Conservation (phyloP, 2,888 invertebrate genomes). For the Euzetes globulus region DNA sequence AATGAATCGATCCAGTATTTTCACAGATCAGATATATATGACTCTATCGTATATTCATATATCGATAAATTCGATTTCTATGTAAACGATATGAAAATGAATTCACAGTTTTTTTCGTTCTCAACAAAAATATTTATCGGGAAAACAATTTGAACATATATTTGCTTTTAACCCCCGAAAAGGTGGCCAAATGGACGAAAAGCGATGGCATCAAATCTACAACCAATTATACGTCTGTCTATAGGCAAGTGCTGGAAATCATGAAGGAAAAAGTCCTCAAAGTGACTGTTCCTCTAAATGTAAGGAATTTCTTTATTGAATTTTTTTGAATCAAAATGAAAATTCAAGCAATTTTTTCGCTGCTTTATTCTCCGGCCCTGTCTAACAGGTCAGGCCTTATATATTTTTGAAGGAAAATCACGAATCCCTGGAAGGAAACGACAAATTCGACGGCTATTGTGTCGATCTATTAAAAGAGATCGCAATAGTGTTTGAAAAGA, state of each 20-base stretch:
- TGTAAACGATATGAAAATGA: neutral
- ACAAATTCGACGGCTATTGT: slow-evolving; percentile 80
- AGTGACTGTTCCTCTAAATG: slow-evolving; percentile 4
- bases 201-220: slow-evolving; percentile 13
- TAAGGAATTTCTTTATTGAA: neutral
- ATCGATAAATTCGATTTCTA: neutral
- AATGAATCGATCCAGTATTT: neutral
- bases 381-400: slow-evolving; percentile 58
- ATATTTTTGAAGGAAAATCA: slow-evolving; percentile 63
- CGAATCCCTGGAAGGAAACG: slow-evolving; percentile 55
- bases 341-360: too few relatives aligned
- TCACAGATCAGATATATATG: neutral
- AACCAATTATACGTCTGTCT: slow-evolving; percentile 27
- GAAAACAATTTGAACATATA: too few relatives aligned
- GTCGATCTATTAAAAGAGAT: slow-evolving; percentile 80
- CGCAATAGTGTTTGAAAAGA: slow-evolving; percentile 54
- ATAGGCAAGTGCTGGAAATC: slow-evolving; percentile 10
- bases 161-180: slow-evolving; percentile 4
- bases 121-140: neutral
- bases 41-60: neutral
- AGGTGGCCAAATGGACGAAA: slow-evolving; percentile 31
- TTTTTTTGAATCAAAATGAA: neutral
- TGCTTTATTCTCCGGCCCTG: neutral
- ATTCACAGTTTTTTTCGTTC: neutral
- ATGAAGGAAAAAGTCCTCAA: slow-evolving; percentile 34